These are phyloP conservation scores for Sula dactylatra DNA, from an alignment of 2,113 vertebrate species.

Conservation along the genomic window DNA sequence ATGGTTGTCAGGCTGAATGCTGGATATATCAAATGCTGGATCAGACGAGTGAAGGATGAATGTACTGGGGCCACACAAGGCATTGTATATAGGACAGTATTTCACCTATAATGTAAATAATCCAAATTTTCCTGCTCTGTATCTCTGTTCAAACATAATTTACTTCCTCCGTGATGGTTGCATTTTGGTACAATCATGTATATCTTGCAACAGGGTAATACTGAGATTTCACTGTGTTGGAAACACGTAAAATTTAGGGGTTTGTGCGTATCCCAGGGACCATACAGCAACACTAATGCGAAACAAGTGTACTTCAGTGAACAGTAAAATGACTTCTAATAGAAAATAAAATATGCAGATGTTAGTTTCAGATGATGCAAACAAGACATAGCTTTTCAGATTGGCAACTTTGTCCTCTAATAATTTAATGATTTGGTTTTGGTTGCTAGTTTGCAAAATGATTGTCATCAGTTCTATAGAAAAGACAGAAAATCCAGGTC, in stretches of 20 bases:
- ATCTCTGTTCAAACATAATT: background rate
- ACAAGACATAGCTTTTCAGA: background rate
- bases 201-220: background rate
- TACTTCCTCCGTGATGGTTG: background rate
- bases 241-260: background rate
- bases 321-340: background rate
- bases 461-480: background rate
- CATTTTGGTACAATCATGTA: background rate
- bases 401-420: background rate
- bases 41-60: background rate
- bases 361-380: background rate
- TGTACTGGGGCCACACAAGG: too few relatives aligned
- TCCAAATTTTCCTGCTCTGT: background rate
- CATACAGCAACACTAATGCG: background rate
- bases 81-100: background rate
- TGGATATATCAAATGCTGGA: background rate
- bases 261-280: background rate
- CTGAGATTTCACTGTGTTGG: background rate
- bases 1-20: background rate
- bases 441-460: background rate
- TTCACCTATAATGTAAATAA: background rate
- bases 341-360: background rate
- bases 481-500: background rate
- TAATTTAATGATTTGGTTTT: background rate
- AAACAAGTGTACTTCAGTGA: background rate